Percentiles rank a stretch among this genome's conserved stretches.
These are phyloP conservation scores for Oryzias javanicus DNA, from an alignment of 2,113 vertebrate genomes.

Conservation along the genomic window DNA sequence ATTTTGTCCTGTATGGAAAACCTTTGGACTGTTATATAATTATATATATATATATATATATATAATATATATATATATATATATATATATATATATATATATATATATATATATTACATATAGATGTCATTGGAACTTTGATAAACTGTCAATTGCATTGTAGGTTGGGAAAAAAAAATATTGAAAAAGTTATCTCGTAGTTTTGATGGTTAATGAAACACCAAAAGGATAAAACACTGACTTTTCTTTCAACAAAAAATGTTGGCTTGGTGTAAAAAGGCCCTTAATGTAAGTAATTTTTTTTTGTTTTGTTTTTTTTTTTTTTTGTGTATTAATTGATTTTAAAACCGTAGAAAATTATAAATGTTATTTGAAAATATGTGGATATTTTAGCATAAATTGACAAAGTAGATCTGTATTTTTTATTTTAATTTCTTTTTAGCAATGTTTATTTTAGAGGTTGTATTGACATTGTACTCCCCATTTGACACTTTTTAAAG, in stretches of 20 bases:
- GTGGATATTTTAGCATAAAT: conserved; percentile 1
- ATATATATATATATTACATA: too few relatives aligned
- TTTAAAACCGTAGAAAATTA: conserved; percentile 6
- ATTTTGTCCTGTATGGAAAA: too few relatives aligned
- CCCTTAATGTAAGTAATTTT: conserved; percentile 5
- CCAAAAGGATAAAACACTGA: background rate
- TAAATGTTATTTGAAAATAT: conserved; percentile 4
- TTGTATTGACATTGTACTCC: conserved; percentile 30
- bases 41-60: too few relatives aligned
- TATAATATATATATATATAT: too few relatives aligned
- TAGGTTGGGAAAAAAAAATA: too few relatives aligned
- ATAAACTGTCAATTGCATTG: too few relatives aligned
- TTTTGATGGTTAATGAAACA: background rate
- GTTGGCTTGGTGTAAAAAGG: background rate
- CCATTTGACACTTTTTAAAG: conserved; percentile 38
- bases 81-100: too few relatives aligned
- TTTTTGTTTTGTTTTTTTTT: background rate
- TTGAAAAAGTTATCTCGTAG: too few relatives aligned
- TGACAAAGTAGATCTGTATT: conserved; percentile 4
- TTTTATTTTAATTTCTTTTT: conserved; percentile 1
- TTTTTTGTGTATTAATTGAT: background rate
- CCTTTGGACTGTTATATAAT: too few relatives aligned
- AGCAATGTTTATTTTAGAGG: background rate
- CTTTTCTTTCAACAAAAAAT: background rate
- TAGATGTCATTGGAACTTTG: too few relatives aligned